Evolutionary conservation across 2,113 vertebrate species (phyloP).

Genomic region (Riparia riparia): DNA sequence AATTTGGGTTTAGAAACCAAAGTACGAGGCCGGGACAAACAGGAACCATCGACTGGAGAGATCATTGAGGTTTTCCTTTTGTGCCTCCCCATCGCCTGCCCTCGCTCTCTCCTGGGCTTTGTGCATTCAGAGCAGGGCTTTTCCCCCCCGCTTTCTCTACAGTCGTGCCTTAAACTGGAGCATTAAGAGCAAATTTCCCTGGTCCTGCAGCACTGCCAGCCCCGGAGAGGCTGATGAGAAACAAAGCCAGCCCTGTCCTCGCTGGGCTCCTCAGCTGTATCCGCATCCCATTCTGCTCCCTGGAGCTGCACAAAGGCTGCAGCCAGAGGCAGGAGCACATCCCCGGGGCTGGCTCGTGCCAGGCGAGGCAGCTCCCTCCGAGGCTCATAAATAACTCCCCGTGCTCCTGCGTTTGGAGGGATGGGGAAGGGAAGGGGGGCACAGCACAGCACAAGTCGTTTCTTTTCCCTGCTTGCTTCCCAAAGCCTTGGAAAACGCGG

Average conservation of each 20-base stretch:
- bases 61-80: neutral
- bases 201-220: neutral
- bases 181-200: neutral
- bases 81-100: neutral
- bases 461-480: neutral
- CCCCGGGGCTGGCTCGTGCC: neutral
- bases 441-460: neutral
- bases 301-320: neutral
- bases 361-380: neutral
- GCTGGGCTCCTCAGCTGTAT: neutral
- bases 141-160: neutral
- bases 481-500: neutral
- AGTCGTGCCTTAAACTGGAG: neutral
- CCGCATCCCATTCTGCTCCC: neutral
- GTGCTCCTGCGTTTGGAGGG: neutral
- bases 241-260: constrained; percentile 53
- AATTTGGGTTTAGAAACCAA: neutral
- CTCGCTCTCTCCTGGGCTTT: neutral
- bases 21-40: neutral
- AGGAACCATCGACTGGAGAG: neutral
- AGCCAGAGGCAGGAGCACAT: neutral
- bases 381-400: neutral
- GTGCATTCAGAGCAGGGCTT: neutral
- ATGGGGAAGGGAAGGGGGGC: neutral
- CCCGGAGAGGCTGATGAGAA: neutral